Conservation (phyloP, 2,888 invertebrate genomes). For the Diploptera punctata region DNA sequence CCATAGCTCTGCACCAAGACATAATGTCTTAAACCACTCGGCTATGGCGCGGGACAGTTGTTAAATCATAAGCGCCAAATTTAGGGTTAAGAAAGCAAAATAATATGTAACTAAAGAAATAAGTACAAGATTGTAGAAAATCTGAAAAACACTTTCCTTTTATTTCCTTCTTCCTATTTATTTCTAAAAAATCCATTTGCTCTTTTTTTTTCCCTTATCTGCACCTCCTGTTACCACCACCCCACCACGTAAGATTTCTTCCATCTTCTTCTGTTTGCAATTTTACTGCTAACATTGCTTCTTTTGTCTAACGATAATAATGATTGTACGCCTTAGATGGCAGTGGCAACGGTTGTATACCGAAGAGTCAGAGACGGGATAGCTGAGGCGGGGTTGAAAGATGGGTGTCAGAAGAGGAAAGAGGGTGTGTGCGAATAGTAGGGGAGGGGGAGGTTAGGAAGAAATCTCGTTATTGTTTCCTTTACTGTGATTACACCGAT, state of each 20-base stretch:
- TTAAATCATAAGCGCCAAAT: too few species aligned
- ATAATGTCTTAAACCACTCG: too few species aligned
- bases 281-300: slow-evolving; percentile 15
- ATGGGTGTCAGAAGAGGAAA: slow-evolving; percentile 21
- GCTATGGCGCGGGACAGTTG: too few species aligned
- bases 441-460: neutral
- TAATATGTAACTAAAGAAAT: too few species aligned
- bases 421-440: neutral
- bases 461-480: slow-evolving; percentile 30
- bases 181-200: slow-evolving; percentile 2
- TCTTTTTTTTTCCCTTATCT: neutral
- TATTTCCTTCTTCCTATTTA: slow-evolving; percentile 4
- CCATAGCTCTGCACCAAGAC: too few species aligned
- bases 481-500: slow-evolving; percentile 27
- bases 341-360: neutral
- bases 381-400: slow-evolving; percentile 14
- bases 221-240: too few species aligned
- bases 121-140: too few species aligned
- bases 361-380: neutral
- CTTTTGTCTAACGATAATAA: slow-evolving; percentile 28
- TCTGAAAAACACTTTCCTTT: neutral
- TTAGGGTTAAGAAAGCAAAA: too few species aligned
- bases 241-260: neutral
- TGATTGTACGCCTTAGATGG: slow-evolving; percentile 25
- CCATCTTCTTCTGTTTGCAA: neutral